These are phyloP conservation scores for Hippoglossus stenolepis DNA, from an alignment of 2,113 vertebrate species.

Conservation along the genomic window DNA sequence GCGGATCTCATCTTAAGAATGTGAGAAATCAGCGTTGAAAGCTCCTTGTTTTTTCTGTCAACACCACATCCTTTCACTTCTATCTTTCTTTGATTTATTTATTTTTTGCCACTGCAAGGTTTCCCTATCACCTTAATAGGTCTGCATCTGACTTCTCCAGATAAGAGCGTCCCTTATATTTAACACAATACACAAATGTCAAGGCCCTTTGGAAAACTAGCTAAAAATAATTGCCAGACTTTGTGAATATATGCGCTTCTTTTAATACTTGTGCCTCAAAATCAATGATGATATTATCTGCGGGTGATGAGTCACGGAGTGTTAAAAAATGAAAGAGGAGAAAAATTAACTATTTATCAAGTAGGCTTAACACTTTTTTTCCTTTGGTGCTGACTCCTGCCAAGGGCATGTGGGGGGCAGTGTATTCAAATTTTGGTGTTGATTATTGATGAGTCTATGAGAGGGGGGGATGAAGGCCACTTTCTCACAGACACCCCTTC, in stretches of 20 bases:
- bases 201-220: conserved; percentile 4
- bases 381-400: conserved; percentile 9
- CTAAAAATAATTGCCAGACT: conserved; percentile 9
- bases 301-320: conserved; percentile 38
- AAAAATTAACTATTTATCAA: conserved; percentile 43
- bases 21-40: not conserved
- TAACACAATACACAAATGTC: conserved; percentile 5
- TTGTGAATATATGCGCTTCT: not conserved
- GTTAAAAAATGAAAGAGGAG: conserved; percentile 39
- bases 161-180: conserved; percentile 6
- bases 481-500: not conserved
- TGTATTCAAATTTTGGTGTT: conserved; percentile 25
- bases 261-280: conserved; percentile 21
- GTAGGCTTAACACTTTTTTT: conserved; percentile 1
- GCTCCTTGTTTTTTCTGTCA: not conserved
- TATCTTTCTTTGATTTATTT: not conserved
- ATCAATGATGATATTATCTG: conserved; percentile 44
- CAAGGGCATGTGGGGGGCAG: conserved; percentile 11
- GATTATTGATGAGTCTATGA: conserved; percentile 11
- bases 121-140: conserved; percentile 11
- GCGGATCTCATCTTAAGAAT: not conserved
- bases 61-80: not conserved
- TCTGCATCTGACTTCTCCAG: not conserved
- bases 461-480: not conserved
- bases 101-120: not conserved